phyloP scores from a whole-genome alignment of 1,140 invertebrate genomes.

The Propsilocerus akamusi region DNA sequence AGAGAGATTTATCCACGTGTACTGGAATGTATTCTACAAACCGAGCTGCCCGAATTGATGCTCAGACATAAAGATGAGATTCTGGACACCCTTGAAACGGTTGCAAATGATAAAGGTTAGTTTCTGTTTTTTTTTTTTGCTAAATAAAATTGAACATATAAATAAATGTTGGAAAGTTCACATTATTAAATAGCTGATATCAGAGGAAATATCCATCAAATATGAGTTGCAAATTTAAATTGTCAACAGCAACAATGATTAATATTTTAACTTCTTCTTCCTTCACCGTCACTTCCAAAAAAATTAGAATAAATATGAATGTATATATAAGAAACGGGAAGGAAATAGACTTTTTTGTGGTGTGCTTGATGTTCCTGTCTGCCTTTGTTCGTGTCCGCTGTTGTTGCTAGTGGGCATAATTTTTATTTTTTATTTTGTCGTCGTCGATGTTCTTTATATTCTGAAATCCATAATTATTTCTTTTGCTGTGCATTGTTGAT shows the following conservation, averaged over 20 bases:
- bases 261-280: too few species aligned
- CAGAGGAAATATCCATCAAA: background rate
- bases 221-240: too few species aligned
- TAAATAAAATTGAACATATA: background rate
- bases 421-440: too few species aligned
- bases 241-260: background rate
- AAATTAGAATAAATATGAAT: background rate
- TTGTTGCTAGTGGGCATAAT: too few species aligned
- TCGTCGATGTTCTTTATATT: too few species aligned
- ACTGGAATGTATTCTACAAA: background rate
- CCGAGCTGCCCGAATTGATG: background rate
- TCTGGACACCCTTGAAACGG: background rate
- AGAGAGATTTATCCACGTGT: background rate
- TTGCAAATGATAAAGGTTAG: background rate
- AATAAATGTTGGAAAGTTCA: background rate
- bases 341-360: constrained; percentile 1
- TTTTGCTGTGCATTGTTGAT: too few species aligned
- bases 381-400: too few species aligned
- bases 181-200: background rate
- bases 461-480: too few species aligned
- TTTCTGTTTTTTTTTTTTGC: background rate
- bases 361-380: background rate
- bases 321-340: background rate
- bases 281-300: background rate
- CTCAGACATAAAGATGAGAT: background rate